Evolutionary conservation across 2,113 vertebrate genomes (phyloP).

Genomic region (Xenopus borealis): DNA sequence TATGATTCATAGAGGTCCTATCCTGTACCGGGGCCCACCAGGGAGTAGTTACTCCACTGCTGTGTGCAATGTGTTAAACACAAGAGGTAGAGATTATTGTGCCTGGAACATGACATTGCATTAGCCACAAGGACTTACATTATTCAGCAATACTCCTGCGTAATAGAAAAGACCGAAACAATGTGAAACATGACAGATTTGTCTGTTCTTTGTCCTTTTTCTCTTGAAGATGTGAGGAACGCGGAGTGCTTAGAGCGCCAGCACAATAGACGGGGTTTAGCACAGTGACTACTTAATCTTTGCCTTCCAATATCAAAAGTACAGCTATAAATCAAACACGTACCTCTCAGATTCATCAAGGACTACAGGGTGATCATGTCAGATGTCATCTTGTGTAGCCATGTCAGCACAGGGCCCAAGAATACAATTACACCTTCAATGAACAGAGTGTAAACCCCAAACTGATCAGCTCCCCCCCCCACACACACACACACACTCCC

Average conservation of each 20-base stretch:
- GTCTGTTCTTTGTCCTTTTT: slow-evolving; percentile 26
- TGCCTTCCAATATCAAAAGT: slow-evolving; percentile 20
- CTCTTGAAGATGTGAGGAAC: slow-evolving; percentile 5
- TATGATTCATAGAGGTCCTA: too few species aligned
- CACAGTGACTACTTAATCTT: slow-evolving; percentile 24
- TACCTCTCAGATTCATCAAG: slow-evolving; percentile 1
- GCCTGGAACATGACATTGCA: too few species aligned
- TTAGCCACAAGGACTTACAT: too few species aligned
- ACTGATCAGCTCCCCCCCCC: too few species aligned
- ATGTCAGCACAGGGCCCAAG: background rate
- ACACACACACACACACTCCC: too few species aligned
- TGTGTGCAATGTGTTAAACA: too few species aligned
- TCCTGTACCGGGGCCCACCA: too few species aligned
- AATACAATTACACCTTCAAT: too few species aligned
- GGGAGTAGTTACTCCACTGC: too few species aligned
- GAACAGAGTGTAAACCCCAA: too few species aligned
- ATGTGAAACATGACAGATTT: background rate
- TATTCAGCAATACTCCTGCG: too few species aligned
- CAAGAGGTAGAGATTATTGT: too few species aligned
- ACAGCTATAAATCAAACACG: slow-evolving; percentile 22
- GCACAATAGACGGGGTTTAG: slow-evolving; percentile 9
- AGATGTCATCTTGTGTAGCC: background rate
- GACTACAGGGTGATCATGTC: slow-evolving; percentile 7
- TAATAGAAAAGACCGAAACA: background rate
- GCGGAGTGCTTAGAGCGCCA: slow-evolving; percentile 1